phyloP scores from a whole-genome alignment of 2,797 vertebrate species.

The Phrynocephalus guinanensis region DNA sequence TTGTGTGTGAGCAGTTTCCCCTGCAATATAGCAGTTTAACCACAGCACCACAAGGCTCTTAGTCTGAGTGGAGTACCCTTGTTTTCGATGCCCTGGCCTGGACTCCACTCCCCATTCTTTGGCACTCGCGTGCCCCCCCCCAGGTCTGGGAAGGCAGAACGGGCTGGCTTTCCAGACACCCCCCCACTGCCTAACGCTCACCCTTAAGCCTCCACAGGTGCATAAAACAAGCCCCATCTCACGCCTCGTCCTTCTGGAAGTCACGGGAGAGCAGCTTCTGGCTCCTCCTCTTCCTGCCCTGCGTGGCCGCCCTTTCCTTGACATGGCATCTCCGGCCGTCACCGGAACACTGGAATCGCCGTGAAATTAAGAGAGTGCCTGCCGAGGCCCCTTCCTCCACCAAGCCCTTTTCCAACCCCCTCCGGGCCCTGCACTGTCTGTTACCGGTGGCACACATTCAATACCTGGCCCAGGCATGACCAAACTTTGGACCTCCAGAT shows the following conservation, averaged over 20 bases:
- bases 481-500: no score
- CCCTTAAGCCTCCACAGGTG: neutral
- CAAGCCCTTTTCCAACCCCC: neutral
- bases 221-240: neutral
- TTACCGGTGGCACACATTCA: no score
- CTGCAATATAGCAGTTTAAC: no score
- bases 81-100: neutral
- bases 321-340: neutral
- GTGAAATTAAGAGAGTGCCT: neutral
- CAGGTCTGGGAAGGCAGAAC: neutral
- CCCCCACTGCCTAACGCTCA: neutral
- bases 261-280: neutral
- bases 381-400: no score
- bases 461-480: no score
- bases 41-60: no score
- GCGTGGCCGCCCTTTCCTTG: neutral
- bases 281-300: neutral
- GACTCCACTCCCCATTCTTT: neutral
- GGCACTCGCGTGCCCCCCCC: no score
- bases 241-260: neutral
- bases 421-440: no score
- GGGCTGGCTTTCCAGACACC: neutral
- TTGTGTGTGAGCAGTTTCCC: no score
- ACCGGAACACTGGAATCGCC: neutral
- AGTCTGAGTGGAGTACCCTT: no score